These are phyloP conservation scores for Drosophila vallismaia DNA, from an alignment of 2,888 invertebrate genomes.

Conservation along the genomic window DNA sequence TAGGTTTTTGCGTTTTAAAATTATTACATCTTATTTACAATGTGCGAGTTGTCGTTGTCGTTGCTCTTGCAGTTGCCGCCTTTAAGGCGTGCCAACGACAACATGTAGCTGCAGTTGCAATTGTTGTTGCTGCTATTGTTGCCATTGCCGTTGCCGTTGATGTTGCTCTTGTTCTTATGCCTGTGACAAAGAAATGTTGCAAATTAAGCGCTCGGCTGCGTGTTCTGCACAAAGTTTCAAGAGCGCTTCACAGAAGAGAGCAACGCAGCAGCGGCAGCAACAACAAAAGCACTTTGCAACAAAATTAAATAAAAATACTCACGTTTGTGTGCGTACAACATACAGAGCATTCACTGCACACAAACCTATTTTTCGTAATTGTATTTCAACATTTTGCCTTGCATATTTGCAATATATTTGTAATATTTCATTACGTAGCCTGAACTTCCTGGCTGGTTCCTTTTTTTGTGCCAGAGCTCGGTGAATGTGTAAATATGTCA, in stretches of 20 bases:
- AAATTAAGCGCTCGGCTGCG: constrained; percentile 75
- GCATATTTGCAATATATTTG: constrained; percentile 69
- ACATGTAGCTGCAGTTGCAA: constrained; percentile 55
- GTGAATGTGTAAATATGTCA: constrained; percentile 63
- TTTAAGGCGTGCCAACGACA: constrained; percentile 60
- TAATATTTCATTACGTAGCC: constrained; percentile 66
- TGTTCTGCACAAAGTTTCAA: constrained; percentile 64
- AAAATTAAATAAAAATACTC: constrained; percentile 74
- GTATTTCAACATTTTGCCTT: constrained; percentile 65
- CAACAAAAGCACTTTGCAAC: constrained; percentile 39
- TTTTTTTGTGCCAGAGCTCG: not conserved
- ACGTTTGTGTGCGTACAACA: constrained; percentile 40
- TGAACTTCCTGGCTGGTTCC: constrained; percentile 35
- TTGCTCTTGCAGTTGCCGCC: constrained; percentile 24
- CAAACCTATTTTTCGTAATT: constrained; percentile 57
- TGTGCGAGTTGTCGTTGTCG: constrained; percentile 50
- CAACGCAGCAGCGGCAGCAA: constrained; percentile 21
- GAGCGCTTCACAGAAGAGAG: constrained; percentile 48
- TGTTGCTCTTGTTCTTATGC: constrained; percentile 40
- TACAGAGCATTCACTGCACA: constrained; percentile 26
- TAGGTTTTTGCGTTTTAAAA: constrained; percentile 60
- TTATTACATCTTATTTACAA: constrained; percentile 79
- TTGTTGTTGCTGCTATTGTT: constrained; percentile 19
- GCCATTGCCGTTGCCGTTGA: constrained; percentile 33
- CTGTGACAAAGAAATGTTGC: constrained; percentile 77